These are phyloP conservation scores for Rissa tridactyla DNA, from an alignment of 2,113 vertebrate genomes.

Conservation along the genomic window DNA sequence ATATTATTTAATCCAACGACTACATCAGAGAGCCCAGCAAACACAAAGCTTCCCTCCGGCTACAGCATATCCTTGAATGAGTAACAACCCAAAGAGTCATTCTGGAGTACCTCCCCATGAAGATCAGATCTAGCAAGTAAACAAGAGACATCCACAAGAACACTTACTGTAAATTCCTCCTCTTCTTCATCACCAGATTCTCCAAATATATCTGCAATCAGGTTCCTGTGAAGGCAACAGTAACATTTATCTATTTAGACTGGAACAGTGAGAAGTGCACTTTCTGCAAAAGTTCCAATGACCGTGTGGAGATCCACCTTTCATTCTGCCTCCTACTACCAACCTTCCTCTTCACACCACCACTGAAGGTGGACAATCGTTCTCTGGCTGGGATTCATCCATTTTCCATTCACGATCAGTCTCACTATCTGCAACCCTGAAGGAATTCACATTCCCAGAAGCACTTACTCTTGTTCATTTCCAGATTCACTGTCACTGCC, in stretches of 20 bases:
- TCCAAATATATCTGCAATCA: constrained; percentile 98
- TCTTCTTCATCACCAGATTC: constrained; percentile 97
- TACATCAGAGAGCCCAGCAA: not conserved
- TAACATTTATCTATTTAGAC: not conserved
- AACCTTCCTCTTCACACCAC: not conserved
- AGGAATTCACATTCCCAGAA: not conserved
- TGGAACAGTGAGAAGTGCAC: not conserved
- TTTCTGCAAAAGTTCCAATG: not conserved
- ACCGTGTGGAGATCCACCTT: not conserved
- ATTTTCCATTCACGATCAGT: not conserved
- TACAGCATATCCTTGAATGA: not conserved
- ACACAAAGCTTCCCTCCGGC: not conserved
- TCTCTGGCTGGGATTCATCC: not conserved
- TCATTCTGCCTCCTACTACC: not conserved
- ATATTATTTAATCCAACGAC: not conserved
- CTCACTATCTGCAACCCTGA: not conserved
- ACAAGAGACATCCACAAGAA: not conserved
- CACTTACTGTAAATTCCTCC: constrained; percentile 94
- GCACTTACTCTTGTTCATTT: constrained; percentile 93
- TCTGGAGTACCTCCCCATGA: not conserved
- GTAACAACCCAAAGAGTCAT: not conserved
- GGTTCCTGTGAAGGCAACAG: constrained; percentile 80
- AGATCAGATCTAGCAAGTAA: not conserved
- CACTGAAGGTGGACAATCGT: not conserved
- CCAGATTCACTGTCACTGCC: constrained; percentile 96